Conservation (phyloP, 1,140 invertebrate species). For the Drosophila paulistorum region DNA sequence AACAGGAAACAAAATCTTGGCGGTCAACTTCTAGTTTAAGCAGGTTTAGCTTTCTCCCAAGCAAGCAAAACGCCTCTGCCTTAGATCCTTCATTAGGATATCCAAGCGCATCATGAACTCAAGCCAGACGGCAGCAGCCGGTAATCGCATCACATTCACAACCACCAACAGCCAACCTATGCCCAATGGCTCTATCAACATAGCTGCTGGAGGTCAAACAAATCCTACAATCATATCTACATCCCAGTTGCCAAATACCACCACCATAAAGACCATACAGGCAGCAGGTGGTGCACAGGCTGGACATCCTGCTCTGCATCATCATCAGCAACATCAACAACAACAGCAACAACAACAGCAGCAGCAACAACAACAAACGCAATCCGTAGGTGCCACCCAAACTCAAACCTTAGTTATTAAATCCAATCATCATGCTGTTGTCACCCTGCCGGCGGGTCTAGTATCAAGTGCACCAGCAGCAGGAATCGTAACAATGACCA, state of each 20-base stretch:
- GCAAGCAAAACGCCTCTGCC: slow-evolving; percentile 22
- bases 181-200: slow-evolving; percentile 85
- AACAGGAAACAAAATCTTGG: background rate
- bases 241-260: slow-evolving; percentile 78
- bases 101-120: slow-evolving; percentile 66
- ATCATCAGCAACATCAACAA: slow-evolving; percentile 51
- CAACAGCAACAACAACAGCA: slow-evolving; percentile 57
- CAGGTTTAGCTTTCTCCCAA: slow-evolving; percentile 17
- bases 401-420: slow-evolving; percentile 83
- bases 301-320: slow-evolving; percentile 57
- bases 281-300: slow-evolving; percentile 76
- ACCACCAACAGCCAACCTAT: slow-evolving; percentile 83
- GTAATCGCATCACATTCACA: slow-evolving; percentile 84
- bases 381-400: slow-evolving; percentile 83
- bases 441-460: slow-evolving; percentile 82
- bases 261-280: slow-evolving; percentile 84
- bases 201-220: slow-evolving; percentile 64
- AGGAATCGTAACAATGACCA: slow-evolving; percentile 83
- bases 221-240: slow-evolving; percentile 73
- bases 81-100: slow-evolving; percentile 1
- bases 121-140: slow-evolving; percentile 70
- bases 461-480: slow-evolving; percentile 82
- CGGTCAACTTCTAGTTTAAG: slow-evolving; percentile 25
- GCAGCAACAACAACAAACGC: slow-evolving; percentile 77
- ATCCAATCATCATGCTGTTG: slow-evolving; percentile 82